Evolutionary conservation across 2,797 vertebrate genomes (phyloP), one percentile per base, ranked within the genome.

Genomic region (Myotis planiceps): DNA sequence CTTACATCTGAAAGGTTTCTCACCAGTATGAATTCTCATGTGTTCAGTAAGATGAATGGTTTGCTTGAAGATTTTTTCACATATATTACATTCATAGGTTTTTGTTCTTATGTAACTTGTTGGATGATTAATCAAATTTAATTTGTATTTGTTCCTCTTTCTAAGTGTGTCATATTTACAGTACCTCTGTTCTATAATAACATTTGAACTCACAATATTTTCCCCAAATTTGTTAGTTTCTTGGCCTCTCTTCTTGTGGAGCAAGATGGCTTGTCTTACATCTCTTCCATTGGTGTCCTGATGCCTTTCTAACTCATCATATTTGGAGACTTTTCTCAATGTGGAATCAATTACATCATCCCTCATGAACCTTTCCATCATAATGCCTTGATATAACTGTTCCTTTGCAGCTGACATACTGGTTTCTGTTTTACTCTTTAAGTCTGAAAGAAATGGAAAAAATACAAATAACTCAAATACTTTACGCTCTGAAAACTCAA

Each of bases 1-100:
- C n/a, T 97, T 92, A 90, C 98, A 98, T 69, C 94, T 84, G 82
- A 98, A 98, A 21, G 98, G 98, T 45, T 98, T 98, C 88, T 98
- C 98, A 6, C 98, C 98, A 27, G 97, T 97, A 80, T 98, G 98
- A 79, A 97, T 98, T 92, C 98, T 97, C 96, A 98, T 97, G 69
- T 98, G 98, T 71, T 98, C 98, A 12, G 96, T 98, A 39, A 98
- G 97, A 29, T 98, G 97, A 34, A 97, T 96, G 80, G 96, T 97
- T 32, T 98, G 97, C 83, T 98, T 98, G 87, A 98, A 98, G 37
- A 84, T 95, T 96, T 98, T 98, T 82, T 97, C 97, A 91, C 98
- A 98, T 81, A 94, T 92, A 2, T 90, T 96, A 95, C 98, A 98
- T 53, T 96, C 93, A 69, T 97, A 98, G 49, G 96, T 89, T 81